Evolutionary conservation across 1,140 invertebrate species (phyloP).

Genomic region (Sycophila sp.): DNA sequence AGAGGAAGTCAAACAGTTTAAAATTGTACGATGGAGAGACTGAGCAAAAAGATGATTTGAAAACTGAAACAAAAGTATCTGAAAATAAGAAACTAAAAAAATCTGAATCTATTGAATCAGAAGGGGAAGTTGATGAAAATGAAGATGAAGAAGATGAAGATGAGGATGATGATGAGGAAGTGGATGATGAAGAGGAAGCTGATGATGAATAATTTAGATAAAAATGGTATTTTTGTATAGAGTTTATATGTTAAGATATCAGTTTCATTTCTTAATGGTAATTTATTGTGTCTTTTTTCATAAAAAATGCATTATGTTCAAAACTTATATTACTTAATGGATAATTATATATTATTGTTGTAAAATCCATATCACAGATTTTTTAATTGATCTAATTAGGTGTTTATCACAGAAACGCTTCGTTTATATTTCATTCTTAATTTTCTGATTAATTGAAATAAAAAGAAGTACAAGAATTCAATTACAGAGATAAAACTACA

Average conservation of each 20-base stretch:
- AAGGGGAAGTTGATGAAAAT: background rate
- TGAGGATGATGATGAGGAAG: slow-evolving; percentile 21
- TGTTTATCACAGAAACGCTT: background rate
- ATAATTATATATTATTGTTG: slow-evolving; percentile 25
- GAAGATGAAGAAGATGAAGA: slow-evolving; percentile 2
- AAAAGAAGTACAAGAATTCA: slow-evolving; percentile 63
- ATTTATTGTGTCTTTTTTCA: slow-evolving; percentile 8
- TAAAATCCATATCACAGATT: slow-evolving; percentile 27
- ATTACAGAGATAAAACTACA: slow-evolving; percentile 64
- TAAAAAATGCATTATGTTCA: slow-evolving; percentile 5
- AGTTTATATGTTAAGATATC: background rate
- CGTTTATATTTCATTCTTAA: slow-evolving; percentile 19
- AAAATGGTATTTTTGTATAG: background rate
- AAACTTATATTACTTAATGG: too few species aligned
- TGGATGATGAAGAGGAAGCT: background rate
- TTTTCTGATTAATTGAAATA: slow-evolving; percentile 29
- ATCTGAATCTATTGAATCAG: slow-evolving; percentile 1
- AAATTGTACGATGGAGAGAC: background rate
- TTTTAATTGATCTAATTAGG: background rate
- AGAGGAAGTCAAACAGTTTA: background rate
- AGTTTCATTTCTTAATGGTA: background rate
- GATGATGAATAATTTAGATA: background rate
- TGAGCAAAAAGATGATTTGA: background rate
- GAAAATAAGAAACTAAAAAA: background rate
- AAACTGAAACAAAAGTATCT: background rate